phyloP scores from a whole-genome alignment of 2,797 vertebrate genomes.

The Acanthis flammea region DNA sequence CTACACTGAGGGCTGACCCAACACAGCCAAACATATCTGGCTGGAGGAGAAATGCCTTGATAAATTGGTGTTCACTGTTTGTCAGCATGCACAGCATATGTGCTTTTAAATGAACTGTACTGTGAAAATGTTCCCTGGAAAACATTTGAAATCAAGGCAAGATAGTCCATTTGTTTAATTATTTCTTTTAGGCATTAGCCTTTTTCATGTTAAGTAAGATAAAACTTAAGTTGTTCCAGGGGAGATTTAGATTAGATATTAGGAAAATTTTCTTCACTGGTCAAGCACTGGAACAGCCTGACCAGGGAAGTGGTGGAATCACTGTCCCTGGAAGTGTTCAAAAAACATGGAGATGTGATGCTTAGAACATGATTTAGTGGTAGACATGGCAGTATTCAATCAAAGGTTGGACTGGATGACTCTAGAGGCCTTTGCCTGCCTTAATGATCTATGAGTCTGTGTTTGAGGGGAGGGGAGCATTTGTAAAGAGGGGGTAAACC shows the following conservation, averaged over 20 bases:
- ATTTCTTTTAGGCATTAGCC: neutral
- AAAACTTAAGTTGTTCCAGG: neutral
- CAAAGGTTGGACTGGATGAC: neutral
- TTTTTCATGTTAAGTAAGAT: neutral
- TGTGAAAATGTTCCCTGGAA: neutral
- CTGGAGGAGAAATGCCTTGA: neutral
- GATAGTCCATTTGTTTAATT: neutral
- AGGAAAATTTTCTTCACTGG: neutral
- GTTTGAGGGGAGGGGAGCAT: accelerated
- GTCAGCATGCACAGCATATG: neutral
- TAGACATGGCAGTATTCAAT: neutral
- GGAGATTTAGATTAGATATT: neutral
- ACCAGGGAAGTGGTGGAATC: neutral
- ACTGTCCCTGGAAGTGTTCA: neutral
- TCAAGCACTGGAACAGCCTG: neutral
- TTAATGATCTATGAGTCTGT: neutral
- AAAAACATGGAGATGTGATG: neutral
- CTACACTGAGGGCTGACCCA: neutral
- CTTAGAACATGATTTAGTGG: neutral
- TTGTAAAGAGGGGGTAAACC: neutral
- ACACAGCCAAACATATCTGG: neutral
- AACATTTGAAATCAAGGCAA: neutral
- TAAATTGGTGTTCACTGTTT: neutral
- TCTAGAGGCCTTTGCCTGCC: neutral
- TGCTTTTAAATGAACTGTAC: neutral